Evolutionary conservation across 2,797 vertebrate species (phyloP), one percentile per base, ranked within the genome.

Genomic region (Fundulus diaphanus): DNA sequence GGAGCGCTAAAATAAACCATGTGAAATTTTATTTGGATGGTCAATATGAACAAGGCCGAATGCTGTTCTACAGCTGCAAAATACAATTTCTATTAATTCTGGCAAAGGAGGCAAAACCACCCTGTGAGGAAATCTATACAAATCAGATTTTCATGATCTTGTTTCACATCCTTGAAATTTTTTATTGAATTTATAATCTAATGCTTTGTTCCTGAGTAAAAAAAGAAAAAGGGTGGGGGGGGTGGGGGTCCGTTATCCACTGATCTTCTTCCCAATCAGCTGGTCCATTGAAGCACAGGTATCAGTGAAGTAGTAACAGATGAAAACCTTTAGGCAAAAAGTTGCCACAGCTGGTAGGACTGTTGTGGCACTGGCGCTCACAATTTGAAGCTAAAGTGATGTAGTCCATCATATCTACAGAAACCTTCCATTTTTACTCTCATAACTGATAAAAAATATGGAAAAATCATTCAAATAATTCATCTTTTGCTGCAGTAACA

Each of bases 281-380:
- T 87, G 87, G 91, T 85, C 85, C 90, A 89, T 74, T 86, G 81
- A 86, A 82, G 88, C 87, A 82, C 81, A 92, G 83, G 74, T 83
- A 73, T 77, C 84, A 90, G 87, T 84, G 90, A 92, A 94, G 78
- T 81, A 83, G 85, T 82, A 94, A 86, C 93, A 95, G 91, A 95
- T 93, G 92, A 91, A 42, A 67, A 82, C 77, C 85, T 87, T 49
- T 0, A 15, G 80, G 89, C 74, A n/a, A 37, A 51, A 72, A 69
- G 78, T 70, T 81, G 54, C 72, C 46, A 6, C 9, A 70, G 59
- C 73, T 52, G 57, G 52, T 24, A 73, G 63, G 31, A 78, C 5
- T n/a, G 63, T 35, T 71, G 46, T 57, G 63, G 29, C 44, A 68
- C 74, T 49, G 68, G 35, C 77, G 42, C 44, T 68, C 8, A 37